phyloP scores from a whole-genome alignment of 2,797 vertebrate genomes.

The Falco novaeseelandiae region DNA sequence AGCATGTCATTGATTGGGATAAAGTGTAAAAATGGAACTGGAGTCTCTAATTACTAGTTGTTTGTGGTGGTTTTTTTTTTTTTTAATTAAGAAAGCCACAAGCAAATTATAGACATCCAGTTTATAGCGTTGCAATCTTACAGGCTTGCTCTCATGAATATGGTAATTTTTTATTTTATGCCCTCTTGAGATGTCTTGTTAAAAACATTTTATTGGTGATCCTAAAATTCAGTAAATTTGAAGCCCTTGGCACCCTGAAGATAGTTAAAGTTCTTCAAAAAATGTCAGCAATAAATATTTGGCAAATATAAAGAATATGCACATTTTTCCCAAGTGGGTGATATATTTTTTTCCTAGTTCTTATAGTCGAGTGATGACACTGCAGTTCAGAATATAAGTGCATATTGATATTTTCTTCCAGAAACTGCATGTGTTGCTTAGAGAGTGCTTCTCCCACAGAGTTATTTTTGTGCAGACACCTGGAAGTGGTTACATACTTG shows the following conservation, averaged over 20 bases:
- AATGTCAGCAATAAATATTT: conserved; percentile 80
- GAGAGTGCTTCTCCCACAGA: conserved; percentile 75
- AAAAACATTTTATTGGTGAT: conserved; percentile 85
- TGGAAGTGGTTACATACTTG: conserved; percentile 83
- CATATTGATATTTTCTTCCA: conserved; percentile 83
- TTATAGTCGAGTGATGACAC: conserved; percentile 77
- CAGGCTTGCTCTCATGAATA: conserved; percentile 83
- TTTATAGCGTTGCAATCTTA: conserved; percentile 84
- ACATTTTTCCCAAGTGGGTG: conserved; percentile 76
- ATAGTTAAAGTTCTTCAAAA: conserved; percentile 82
- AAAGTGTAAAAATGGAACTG: conserved; percentile 75
- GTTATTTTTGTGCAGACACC: conserved; percentile 91
- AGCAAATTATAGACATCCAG: conserved; percentile 82
- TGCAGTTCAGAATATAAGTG: conserved; percentile 79
- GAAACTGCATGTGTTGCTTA: conserved; percentile 75
- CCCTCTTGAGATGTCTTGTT: conserved; percentile 85
- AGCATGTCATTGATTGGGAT: conserved; percentile 68
- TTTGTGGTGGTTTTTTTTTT: not conserved
- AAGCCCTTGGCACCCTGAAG: conserved; percentile 80
- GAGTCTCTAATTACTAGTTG: conserved; percentile 79
- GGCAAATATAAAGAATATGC: conserved; percentile 82
- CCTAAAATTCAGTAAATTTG: conserved; percentile 84
- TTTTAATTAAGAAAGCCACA: conserved; percentile 83
- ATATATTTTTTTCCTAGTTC: conserved; percentile 64
- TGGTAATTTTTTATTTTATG: conserved; percentile 87